Base-by-base conservation (phyloP, 2,113 vertebrate genomes). In the Chloroceryle aenea region DNA sequence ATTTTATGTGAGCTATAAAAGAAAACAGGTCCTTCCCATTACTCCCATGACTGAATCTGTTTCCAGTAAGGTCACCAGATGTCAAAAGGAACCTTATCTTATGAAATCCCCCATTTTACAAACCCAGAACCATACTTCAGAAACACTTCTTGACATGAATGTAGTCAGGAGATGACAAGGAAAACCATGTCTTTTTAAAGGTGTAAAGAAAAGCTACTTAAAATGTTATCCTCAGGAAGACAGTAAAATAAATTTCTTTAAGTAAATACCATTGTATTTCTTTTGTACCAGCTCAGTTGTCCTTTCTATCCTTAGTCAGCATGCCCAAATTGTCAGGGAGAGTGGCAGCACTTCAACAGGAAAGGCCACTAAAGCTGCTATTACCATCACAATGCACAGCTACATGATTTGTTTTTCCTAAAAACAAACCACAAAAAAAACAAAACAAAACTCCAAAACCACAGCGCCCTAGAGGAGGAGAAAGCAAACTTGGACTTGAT, bases 141-240 rank as follows among this genome's bases (percentile, higher is more conserved):
- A 93, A 93, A 29, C 21, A 55, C 18, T 34, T 55, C 71, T 59
- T 90, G 45, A 55, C 75, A 61, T 16, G 85, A 74, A 63, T 5
- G 11, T 61, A 88, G 61, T 40, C 34, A 63, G 74, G 43, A 87
- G 38, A 76, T 34, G 27, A 76, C 47, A 73, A 59, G 38, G 30
- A 76, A 93, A 90, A 85, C 48, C 12, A 53, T 8, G 72, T 14
- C 16, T 72, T 94, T 68, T 66, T 55, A 92, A 55, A 90, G 56
- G 20, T 50, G 32, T 20, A 88, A 59, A 62, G 22, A 6, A 92
- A 71, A 91, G 10, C n/a, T 89, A 23, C 14, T 75, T 87, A 80
- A 69, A 92, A 76, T 6, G 23, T 72, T 71, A 89, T 71, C 23
- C 45, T 67, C 11, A 0, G 14, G 27, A 94, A 87, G 63, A 29